These are phyloP conservation scores for Sebastes cheni DNA, from an alignment of 2,797 vertebrate genomes.

Conservation along the genomic window DNA sequence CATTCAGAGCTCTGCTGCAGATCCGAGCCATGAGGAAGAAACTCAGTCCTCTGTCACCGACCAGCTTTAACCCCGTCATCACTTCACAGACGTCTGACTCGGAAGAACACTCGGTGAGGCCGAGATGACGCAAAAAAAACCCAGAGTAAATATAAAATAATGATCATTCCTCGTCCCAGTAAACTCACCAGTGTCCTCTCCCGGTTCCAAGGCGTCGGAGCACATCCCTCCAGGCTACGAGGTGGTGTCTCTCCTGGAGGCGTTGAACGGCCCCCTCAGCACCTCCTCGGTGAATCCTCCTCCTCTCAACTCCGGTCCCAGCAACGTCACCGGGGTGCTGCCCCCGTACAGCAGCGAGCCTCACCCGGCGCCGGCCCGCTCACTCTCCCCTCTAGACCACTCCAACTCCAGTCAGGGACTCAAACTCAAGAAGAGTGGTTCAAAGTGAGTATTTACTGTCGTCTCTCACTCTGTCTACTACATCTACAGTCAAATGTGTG, in stretches of 20 bases:
- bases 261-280: slow-evolving; percentile 93
- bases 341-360: slow-evolving; percentile 88
- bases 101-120: slow-evolving; percentile 92
- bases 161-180: neutral
- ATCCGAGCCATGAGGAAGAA: slow-evolving; percentile 98
- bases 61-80: slow-evolving; percentile 93
- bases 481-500: neutral
- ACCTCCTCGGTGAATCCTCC: slow-evolving; percentile 84
- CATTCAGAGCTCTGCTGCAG: slow-evolving; percentile 97
- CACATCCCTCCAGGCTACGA: slow-evolving; percentile 96
- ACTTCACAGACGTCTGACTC: slow-evolving; percentile 95
- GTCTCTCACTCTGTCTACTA: neutral
- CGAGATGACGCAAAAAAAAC: neutral
- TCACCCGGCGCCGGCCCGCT: slow-evolving; percentile 83
- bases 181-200: neutral
- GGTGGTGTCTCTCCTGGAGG: slow-evolving; percentile 95
- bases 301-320: slow-evolving; percentile 84
- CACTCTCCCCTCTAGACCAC: slow-evolving; percentile 88
- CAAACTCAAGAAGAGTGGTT: slow-evolving; percentile 91
- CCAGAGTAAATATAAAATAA: neutral
- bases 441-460: slow-evolving; percentile 83
- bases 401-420: slow-evolving; percentile 86
- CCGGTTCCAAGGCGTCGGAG: slow-evolving; percentile 87
- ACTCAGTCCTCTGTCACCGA: slow-evolving; percentile 89
- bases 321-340: slow-evolving; percentile 83